Evolutionary conservation across 1,140 invertebrate species (phyloP), one percentile per base, ranked within the genome.

Genomic region (Oreohelix idahoensis): DNA sequence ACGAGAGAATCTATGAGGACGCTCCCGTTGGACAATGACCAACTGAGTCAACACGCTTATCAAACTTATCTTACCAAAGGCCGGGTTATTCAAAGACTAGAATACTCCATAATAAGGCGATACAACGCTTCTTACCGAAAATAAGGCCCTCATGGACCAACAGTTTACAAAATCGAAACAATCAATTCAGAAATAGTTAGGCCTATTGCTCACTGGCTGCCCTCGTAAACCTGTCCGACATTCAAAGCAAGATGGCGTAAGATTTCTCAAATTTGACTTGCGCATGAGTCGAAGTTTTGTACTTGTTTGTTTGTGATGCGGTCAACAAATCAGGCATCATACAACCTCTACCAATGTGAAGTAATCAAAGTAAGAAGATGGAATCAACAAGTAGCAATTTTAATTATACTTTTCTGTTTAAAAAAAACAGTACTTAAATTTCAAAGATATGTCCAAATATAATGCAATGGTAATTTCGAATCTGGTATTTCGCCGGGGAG

Each of bases 191-290:
- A 36, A 49, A 49, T 51, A 32, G 10, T 51, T 26, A n/a, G n/a
- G 11, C 45, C 15, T 58, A 58, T 45, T 73, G 11, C 32, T 82
- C 45, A 45, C 38, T 58, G 32, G 13, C 71, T 74, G 36, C 70
- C 71, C 35, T 17, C 45, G n/a, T 49, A 45, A 73, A 45, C 32
- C 71, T 58, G 32, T 82, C 80, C 80, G 49, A 82, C 66, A 80
- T 82, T 82, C 80, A 82, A 82, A 82, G 35, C 80, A 82, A 82
- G 71, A 82, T 82, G 80, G 80, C 80, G 80, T 81, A 82, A 70
- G 63, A 49, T 71, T 71, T 71, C 26, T 53, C 73, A 70, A 38
- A 49, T 71, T 71, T 71, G 4, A 36, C 73, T 39, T 20, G 80
- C 80, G 80, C 45, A 82, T 38, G 80, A 58, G 51, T 51, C 39